Percentiles rank a stretch among this genome's conserved stretches.
Evolutionary conservation across 2,797 vertebrate genomes (phyloP).

Genomic region (Dallia pectoralis): DNA sequence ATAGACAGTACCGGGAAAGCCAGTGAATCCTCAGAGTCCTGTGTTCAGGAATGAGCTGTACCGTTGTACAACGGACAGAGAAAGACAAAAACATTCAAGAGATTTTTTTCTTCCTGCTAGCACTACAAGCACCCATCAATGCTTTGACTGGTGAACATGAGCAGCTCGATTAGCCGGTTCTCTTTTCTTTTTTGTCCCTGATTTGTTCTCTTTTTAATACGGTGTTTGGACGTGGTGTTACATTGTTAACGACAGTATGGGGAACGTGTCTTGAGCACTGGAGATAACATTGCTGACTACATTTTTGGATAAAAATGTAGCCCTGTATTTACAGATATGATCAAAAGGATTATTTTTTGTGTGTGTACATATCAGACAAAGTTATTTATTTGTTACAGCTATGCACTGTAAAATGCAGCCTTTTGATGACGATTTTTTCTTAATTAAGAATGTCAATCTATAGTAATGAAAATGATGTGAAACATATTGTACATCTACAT

Average conservation of each 20-base stretch:
- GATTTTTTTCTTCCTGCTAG: constrained; percentile 74
- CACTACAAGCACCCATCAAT: constrained; percentile 80
- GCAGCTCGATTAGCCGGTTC: constrained; percentile 83
- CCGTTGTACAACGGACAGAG: constrained; percentile 65
- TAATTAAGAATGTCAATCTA: constrained; percentile 97
- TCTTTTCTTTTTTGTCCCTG: constrained; percentile 62
- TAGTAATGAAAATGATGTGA: constrained; percentile 88
- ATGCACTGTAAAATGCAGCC: constrained; percentile 99
- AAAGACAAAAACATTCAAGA: constrained; percentile 61
- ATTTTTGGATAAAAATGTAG: constrained; percentile 83
- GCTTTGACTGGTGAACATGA: constrained; percentile 82
- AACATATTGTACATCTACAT: constrained; percentile 91
- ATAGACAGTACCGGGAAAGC: constrained; percentile 75
- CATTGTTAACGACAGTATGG: constrained; percentile 78
- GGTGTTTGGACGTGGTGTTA: constrained; percentile 87
- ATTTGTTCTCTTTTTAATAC: constrained; percentile 69
- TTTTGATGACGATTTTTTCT: constrained; percentile 94
- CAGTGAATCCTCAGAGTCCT: constrained; percentile 70
- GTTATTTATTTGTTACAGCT: constrained; percentile 99
- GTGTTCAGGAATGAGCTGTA: constrained; percentile 67
- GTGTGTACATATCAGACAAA: constrained; percentile 94
- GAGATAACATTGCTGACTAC: constrained; percentile 87
- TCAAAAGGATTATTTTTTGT: constrained; percentile 98
- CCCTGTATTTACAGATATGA: constrained; percentile 93
- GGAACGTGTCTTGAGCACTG: constrained; percentile 79